phyloP scores from a whole-genome alignment of 2,888 invertebrate species.

The Lasioglossum morio region DNA sequence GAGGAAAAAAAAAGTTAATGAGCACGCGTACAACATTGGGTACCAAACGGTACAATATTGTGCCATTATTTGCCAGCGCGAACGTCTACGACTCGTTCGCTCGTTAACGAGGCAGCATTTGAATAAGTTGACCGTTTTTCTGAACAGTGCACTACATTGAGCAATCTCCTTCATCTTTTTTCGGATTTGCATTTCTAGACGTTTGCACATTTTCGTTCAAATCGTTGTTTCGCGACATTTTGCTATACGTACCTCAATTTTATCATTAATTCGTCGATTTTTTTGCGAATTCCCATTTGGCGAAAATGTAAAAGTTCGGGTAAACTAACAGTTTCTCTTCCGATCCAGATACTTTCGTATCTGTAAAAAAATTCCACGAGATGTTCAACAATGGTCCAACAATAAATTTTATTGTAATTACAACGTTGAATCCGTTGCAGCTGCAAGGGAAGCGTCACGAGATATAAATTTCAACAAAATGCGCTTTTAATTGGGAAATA shows the following conservation, averaged over 20 bases:
- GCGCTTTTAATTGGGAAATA: not conserved
- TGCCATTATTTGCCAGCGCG: constrained; percentile 49
- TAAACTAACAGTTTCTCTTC: not conserved
- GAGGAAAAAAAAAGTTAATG: not conserved
- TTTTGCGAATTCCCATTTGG: not conserved
- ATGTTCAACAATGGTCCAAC: not conserved
- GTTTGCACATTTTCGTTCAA: not conserved
- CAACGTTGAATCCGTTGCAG: not conserved
- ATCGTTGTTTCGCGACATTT: not conserved
- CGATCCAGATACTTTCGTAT: too few relatives aligned
- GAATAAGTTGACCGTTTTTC: constrained; percentile 56
- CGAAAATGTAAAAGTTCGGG: not conserved
- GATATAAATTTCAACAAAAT: not conserved
- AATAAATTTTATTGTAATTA: not conserved
- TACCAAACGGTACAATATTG: constrained; percentile 62
- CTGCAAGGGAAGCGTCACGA: too few relatives aligned
- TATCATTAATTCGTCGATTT: too few relatives aligned
- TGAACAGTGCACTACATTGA: constrained; percentile 54
- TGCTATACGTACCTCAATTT: not conserved
- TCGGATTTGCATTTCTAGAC: constrained; percentile 32
- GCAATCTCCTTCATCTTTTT: constrained; percentile 36
- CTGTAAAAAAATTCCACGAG: not conserved
- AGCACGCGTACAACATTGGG: constrained; percentile 56
- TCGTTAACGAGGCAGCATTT: constrained; percentile 45
- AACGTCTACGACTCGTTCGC: constrained; percentile 36